Conservation (phyloP, 2,888 invertebrate genomes). For the Cylloceria caligata region DNA sequence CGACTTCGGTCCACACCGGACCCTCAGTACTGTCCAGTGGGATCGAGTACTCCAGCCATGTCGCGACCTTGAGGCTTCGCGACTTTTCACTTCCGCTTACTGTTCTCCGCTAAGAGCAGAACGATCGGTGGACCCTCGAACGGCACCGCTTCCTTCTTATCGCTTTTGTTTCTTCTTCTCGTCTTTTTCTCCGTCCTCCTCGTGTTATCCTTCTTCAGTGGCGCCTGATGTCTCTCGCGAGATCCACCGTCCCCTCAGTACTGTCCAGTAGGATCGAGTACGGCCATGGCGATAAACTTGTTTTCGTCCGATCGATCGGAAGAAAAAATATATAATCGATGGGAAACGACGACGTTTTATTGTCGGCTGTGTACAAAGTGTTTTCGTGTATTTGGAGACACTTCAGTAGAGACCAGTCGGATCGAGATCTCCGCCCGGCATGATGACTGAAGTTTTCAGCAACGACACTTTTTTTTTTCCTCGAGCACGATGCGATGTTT, state of each 20-base stretch:
- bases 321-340: background rate
- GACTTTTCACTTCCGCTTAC: constrained; percentile 55
- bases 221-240: constrained; percentile 14
- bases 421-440: constrained; percentile 79
- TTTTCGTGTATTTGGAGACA: constrained; percentile 4
- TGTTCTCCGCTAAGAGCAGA: constrained; percentile 21
- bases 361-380: background rate
- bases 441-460: constrained; percentile 67
- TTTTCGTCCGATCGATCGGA: constrained; percentile 6
- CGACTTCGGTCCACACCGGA: constrained; percentile 42
- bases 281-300: constrained; percentile 71
- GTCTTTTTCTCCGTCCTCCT: constrained; percentile 66
- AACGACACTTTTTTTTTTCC: constrained; percentile 44
- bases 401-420: constrained; percentile 81
- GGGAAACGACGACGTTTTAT: background rate
- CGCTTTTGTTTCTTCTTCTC: constrained; percentile 56
- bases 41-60: constrained; percentile 80
- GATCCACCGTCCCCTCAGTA: constrained; percentile 73
- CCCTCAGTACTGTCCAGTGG: constrained; percentile 80
- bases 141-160: constrained; percentile 52
- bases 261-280: constrained; percentile 80
- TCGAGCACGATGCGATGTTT: constrained; percentile 3
- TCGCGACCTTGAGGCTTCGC: constrained; percentile 75
- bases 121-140: constrained; percentile 20
- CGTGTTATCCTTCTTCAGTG: constrained; percentile 59